Evolutionary conservation across 2,888 invertebrate genomes (phyloP).

Genomic region (Aromia moschata): DNA sequence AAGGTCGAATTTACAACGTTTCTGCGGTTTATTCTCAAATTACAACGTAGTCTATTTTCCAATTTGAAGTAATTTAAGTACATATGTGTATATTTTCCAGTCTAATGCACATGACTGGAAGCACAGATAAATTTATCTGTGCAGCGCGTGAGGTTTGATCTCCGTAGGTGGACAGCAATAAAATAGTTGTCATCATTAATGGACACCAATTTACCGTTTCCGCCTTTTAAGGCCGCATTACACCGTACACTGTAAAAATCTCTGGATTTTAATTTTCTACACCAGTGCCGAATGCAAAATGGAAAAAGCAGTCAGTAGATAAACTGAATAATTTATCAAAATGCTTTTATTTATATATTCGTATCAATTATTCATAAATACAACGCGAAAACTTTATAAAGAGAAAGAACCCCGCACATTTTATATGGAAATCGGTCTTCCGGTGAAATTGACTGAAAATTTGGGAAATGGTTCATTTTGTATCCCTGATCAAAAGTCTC

Average conservation of each 20-base stretch:
- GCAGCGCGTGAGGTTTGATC: slow-evolving; percentile 7
- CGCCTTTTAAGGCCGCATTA: slow-evolving; percentile 24
- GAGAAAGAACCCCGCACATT: too few species aligned
- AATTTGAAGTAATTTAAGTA: slow-evolving; percentile 1
- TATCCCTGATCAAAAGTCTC: too few species aligned
- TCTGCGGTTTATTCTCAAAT: background rate
- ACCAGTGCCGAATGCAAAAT: too few species aligned
- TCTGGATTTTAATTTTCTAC: too few species aligned
- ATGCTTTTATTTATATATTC: too few species aligned
- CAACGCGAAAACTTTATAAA: too few species aligned
- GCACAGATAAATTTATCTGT: slow-evolving; percentile 8
- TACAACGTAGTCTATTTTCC: background rate
- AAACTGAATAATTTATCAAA: too few species aligned
- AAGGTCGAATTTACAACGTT: slow-evolving; percentile 4
- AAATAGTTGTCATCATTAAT: slow-evolving; percentile 36
- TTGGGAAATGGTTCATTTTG: too few species aligned
- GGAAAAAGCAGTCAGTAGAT: too few species aligned
- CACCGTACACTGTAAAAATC: slow-evolving; percentile 2
- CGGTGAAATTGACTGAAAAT: too few species aligned
- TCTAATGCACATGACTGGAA: slow-evolving; percentile 11
- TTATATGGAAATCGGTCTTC: too few species aligned
- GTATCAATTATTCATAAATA: too few species aligned
- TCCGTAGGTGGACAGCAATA: slow-evolving; percentile 40
- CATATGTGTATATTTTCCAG: background rate
- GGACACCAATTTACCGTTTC: slow-evolving; percentile 39